Percentiles rank a stretch among this genome's conserved stretches.
Conservation (phyloP, 2,888 invertebrate genomes). For the Rhagonycha lutea region DNA sequence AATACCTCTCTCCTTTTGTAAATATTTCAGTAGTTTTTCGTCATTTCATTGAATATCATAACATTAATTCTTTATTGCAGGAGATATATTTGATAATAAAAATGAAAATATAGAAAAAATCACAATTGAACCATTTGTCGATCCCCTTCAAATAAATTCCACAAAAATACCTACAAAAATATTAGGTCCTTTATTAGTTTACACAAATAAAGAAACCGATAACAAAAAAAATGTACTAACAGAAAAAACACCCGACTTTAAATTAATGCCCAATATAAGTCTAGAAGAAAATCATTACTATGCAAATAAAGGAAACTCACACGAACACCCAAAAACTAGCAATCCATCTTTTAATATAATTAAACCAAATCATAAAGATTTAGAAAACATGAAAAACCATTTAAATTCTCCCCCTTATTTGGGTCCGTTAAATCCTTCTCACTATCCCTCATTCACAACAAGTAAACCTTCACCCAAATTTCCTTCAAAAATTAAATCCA, state of each 20-base stretch:
- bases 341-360: not conserved
- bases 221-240: constrained; percentile 30
- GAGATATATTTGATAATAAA: constrained; percentile 32
- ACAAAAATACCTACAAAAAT: constrained; percentile 48
- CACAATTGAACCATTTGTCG: constrained; percentile 25
- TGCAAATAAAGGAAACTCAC: not conserved
- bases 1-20: constrained; percentile 33
- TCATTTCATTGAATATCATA: not conserved
- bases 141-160: constrained; percentile 23
- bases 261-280: constrained; percentile 23
- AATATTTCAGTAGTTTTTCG: constrained; percentile 26
- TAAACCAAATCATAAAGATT: not conserved
- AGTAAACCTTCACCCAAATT: constrained; percentile 36
- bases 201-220: constrained; percentile 40
- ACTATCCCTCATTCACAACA: constrained; percentile 31
- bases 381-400: not conserved
- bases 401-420: constrained; percentile 45
- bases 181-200: constrained; percentile 49
- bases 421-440: constrained; percentile 56
- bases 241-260: constrained; percentile 20
- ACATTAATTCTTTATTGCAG: constrained; percentile 41
- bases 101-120: constrained; percentile 31
- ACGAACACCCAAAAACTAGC: not conserved
- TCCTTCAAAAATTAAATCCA: constrained; percentile 13
- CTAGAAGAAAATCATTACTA: constrained; percentile 37